Conservation (phyloP, 2,797 vertebrate genomes). For the Sebastes itinus region DNA sequence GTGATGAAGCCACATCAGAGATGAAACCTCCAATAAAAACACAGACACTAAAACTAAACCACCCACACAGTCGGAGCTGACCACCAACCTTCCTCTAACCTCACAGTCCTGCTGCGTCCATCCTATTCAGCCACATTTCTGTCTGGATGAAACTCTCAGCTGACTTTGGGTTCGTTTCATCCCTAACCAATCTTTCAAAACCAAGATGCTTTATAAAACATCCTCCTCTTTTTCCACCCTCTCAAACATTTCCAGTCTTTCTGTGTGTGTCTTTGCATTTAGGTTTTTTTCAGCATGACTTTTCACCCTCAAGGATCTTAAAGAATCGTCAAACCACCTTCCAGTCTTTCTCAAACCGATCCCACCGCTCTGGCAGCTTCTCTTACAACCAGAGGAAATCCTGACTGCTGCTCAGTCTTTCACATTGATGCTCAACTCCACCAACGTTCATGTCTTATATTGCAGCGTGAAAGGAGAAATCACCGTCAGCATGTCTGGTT, state of each 20-base stretch:
- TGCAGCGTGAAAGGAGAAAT: background rate
- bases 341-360: background rate
- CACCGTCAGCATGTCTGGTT: fast-evolving
- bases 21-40: constrained; percentile 6
- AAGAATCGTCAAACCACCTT: background rate
- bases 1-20: constrained; percentile 1
- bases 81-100: background rate
- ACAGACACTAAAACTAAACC: constrained; percentile 2
- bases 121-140: background rate
- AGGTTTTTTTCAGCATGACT: background rate
- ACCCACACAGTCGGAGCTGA: background rate
- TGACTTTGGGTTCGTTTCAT: background rate
- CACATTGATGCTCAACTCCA: background rate
- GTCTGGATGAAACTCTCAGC: background rate
- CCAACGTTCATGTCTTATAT: background rate
- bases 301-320: background rate
- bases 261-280: background rate
- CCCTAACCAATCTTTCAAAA: background rate
- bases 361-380: background rate
- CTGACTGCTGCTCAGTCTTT: background rate
- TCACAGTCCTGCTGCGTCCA: background rate
- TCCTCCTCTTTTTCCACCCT: background rate
- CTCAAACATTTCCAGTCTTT: background rate
- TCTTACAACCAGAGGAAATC: background rate
- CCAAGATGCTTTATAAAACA: background rate